These are phyloP conservation scores for Phorcus lineatus DNA, from an alignment of 2,888 invertebrate genomes.

Conservation along the genomic window DNA sequence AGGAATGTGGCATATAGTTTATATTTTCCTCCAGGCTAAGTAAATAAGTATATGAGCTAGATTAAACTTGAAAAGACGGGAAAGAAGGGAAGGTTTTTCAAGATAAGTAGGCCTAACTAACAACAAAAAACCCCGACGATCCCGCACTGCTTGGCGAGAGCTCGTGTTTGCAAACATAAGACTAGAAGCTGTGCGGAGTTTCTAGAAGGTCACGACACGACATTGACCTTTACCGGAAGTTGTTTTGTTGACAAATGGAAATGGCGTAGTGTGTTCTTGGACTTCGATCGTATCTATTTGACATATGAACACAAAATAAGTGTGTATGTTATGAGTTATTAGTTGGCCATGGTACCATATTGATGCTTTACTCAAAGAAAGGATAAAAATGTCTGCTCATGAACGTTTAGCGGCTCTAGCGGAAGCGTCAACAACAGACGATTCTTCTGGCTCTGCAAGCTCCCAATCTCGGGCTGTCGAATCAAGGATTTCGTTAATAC, in stretches of 20 bases:
- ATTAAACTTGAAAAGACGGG: too few relatives aligned
- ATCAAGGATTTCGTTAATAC: not conserved
- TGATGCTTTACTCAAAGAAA: not conserved
- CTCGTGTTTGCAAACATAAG: too few relatives aligned
- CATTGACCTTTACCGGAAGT: constrained; percentile 16
- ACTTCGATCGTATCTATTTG: not conserved
- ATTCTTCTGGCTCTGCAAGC: not conserved
- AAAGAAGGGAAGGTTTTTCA: too few relatives aligned
- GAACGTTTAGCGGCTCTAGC: not conserved
- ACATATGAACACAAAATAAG: not conserved
- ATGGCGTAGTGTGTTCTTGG: constrained; percentile 7
- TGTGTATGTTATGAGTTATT: not conserved
- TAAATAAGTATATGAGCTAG: too few relatives aligned
- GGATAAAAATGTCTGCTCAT: not conserved
- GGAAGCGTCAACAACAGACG: not conserved
- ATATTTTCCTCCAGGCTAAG: too few relatives aligned
- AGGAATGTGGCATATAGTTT: too few relatives aligned
- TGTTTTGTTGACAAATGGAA: constrained; percentile 1
- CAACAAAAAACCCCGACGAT: too few relatives aligned
- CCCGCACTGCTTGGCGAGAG: too few relatives aligned
- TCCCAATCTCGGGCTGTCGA: not conserved
- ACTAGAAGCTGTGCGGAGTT: not conserved
- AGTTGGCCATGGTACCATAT: not conserved
- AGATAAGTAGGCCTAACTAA: too few relatives aligned
- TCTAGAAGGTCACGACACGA: not conserved